Base-by-base conservation (phyloP, 2,888 invertebrate species). In the Ganaspis brasiliensis region DNA sequence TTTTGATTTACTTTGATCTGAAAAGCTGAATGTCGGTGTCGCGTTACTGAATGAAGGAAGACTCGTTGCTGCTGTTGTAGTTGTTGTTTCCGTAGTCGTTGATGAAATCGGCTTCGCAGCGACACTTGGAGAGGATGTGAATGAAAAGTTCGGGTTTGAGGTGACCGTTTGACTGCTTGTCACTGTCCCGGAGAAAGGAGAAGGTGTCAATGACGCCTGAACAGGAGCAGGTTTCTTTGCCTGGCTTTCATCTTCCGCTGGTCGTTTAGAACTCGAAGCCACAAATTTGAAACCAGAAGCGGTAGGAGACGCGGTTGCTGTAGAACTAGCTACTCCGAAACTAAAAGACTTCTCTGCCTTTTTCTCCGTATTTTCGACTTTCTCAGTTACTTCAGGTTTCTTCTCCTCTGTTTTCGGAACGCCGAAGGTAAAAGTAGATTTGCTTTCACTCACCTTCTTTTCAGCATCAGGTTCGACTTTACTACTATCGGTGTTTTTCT, bases 371-470 rank as follows among this genome's bases (percentile, higher is more conserved):
- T 55, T 45, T 10, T 70, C 70, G 14, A 14, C 16, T 49, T 24
- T 56, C 19, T 31, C 31, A 1, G 9, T n/a, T 31, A 49, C 8
- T 35, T n/a, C n/a, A n/a, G n/a, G n/a, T n/a, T 70, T 67, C n/a
- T 49, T 63, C 5, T 72, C 80, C 0, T 75, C 79, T 6, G 82
- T 79, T 74, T 86, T 85, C 2, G 85, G 79, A 12, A 82, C 74
- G n/a, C 85, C 85, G 49, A 87, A 86, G 0, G 72, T 75, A 74
- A 85, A 89, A 55, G 59, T 12, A 1, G 79, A 77, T 26, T 81
- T 73, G 0, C 6, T 55, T 21, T 76, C 63, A 24, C 78, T 81
- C n/a, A 59, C 72, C n/a, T 61, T 71, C 72, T 82, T 72, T n/a
- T 77, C 74, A 24, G 31, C 26, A 31, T 70, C 72, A 16, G 73